A percentile compares a stretch with the other conserved stretches of the same genome.
Evolutionary conservation across 2,797 vertebrate species (phyloP).

Genomic region (Mastacembelus armatus): DNA sequence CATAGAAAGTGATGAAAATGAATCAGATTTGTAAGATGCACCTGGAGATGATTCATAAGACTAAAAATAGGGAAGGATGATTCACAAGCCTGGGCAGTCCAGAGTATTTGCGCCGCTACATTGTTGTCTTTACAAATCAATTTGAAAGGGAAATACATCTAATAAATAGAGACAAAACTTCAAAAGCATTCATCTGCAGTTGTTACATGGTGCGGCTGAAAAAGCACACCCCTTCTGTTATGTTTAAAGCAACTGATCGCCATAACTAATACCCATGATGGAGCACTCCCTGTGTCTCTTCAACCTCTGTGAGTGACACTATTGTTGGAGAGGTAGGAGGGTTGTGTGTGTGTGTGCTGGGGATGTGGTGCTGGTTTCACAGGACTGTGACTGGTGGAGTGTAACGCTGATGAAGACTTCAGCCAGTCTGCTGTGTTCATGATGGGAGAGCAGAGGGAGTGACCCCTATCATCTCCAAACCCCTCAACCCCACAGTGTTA

Average conservation of each 20-base stretch:
- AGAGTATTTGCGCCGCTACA: conserved; percentile 3
- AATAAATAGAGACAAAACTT: conserved; percentile 56
- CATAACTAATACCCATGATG: conserved; percentile 75
- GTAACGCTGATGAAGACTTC: conserved; percentile 76
- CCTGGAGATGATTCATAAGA: conserved; percentile 51
- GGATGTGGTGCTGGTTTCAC: conserved; percentile 70
- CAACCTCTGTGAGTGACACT: conserved; percentile 54
- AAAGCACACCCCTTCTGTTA: conserved; percentile 53
- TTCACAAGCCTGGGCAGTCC: conserved; percentile 3
- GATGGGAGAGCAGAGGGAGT: conserved; percentile 55
- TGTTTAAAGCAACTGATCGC: conserved; percentile 74
- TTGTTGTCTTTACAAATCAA: conserved; percentile 14
- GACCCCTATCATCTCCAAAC: conserved; percentile 50
- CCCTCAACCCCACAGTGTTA: conserved; percentile 13
- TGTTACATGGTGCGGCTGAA: conserved; percentile 54
- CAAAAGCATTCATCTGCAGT: conserved; percentile 49
- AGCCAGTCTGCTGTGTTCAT: conserved; percentile 66
- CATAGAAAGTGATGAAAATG: conserved; percentile 50
- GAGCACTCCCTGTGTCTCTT: conserved; percentile 61
- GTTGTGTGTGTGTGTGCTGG: conserved; percentile 20
- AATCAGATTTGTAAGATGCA: conserved; percentile 36
- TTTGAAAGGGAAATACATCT: conserved; percentile 34
- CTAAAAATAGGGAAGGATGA: conserved; percentile 25
- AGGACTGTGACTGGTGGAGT: conserved; percentile 69
- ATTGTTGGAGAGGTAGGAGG: conserved; percentile 47